phyloP scores from a whole-genome alignment of 2,113 vertebrate species.

The Anarhynchus alexandrinus region DNA sequence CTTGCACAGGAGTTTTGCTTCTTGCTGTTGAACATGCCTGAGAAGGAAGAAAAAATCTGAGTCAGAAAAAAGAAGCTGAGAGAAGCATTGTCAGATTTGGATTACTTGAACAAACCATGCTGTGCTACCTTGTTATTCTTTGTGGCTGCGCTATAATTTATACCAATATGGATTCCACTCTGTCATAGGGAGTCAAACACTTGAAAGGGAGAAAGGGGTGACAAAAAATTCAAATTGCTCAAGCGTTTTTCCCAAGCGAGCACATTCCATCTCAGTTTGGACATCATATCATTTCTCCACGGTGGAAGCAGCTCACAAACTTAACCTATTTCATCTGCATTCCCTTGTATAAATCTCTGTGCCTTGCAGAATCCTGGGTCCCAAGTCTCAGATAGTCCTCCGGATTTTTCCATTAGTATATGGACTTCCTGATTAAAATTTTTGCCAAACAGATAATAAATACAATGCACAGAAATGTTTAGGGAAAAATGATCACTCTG shows the following conservation, averaged over 20 bases:
- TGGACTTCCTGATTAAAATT: background rate
- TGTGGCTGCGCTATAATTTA: background rate
- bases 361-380: background rate
- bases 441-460: background rate
- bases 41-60: background rate
- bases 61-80: background rate
- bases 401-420: background rate
- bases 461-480: background rate
- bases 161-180: background rate
- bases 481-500: background rate
- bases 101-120: background rate
- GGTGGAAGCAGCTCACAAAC: background rate
- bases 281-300: background rate
- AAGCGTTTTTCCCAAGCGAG: background rate
- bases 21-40: background rate
- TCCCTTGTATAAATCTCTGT: background rate
- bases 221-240: background rate
- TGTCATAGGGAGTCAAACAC: background rate
- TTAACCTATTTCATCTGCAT: background rate
- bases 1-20: background rate
- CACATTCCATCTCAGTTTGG: background rate
- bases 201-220: background rate
- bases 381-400: background rate
- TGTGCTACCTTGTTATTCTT: background rate
- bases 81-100: background rate